phyloP scores from a whole-genome alignment of 2,888 invertebrate species.

The Hydropsyche betteni region DNA sequence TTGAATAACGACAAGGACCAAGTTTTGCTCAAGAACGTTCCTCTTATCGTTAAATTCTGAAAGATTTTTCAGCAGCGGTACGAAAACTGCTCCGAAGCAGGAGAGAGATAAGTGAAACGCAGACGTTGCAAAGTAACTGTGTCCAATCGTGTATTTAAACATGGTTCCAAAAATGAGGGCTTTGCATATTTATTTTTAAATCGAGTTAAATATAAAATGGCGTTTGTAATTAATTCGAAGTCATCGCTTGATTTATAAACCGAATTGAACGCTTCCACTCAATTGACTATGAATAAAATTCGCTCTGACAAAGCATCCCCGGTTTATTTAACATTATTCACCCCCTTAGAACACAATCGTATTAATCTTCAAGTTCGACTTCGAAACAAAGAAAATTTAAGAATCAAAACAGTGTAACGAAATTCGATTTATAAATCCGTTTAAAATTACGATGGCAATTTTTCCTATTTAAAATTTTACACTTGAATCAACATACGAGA shows the following conservation, averaged over 20 bases:
- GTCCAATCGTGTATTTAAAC: too few relatives aligned
- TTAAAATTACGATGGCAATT: neutral
- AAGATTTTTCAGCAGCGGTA: neutral
- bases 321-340: constrained; percentile 21
- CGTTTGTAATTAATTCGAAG: neutral
- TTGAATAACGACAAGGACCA: constrained; percentile 28
- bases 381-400: constrained; percentile 33
- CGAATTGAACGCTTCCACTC: neutral
- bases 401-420: neutral
- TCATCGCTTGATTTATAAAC: neutral
- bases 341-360: neutral
- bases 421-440: neutral
- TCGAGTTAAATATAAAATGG: neutral
- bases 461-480: constrained; percentile 17
- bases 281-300: neutral
- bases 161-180: too few relatives aligned
- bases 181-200: too few relatives aligned
- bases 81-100: too few relatives aligned
- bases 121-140: too few relatives aligned
- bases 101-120: too few relatives aligned
- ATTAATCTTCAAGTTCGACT: constrained; percentile 14
- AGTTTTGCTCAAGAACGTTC: neutral
- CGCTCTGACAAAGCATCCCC: neutral
- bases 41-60: neutral
- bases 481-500: neutral